Evolutionary conservation across 2,113 vertebrate species (phyloP).

Genomic region (Hystrix cristata): DNA sequence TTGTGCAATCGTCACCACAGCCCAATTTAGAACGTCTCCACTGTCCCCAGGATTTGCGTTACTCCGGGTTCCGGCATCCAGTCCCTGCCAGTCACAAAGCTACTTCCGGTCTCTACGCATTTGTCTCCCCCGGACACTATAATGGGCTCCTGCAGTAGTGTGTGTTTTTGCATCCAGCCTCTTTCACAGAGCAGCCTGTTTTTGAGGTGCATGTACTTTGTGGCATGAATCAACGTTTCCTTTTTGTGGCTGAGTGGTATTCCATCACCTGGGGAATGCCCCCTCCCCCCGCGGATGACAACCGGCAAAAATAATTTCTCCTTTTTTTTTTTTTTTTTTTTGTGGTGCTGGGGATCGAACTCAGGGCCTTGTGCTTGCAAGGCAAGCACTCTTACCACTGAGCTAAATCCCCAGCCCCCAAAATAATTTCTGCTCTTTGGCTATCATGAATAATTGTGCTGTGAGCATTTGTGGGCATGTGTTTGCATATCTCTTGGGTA

Average conservation of each 20-base stretch:
- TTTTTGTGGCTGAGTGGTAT: background rate
- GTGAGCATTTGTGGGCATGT: rapidly evolving
- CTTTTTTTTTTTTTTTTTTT: too few species aligned
- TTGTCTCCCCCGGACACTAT: background rate
- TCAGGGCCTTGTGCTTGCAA: too few species aligned
- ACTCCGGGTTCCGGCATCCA: background rate
- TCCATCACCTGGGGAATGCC: rapidly evolving
- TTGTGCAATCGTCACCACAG: background rate
- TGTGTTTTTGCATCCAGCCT: too few species aligned
- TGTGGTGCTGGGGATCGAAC: too few species aligned
- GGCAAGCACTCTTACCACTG: too few species aligned
- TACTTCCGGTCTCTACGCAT: background rate
- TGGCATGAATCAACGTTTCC: background rate
- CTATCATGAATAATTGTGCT: background rate
- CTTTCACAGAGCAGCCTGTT: background rate
- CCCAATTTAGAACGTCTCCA: background rate
- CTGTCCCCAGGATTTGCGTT: background rate
- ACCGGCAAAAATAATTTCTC: background rate
- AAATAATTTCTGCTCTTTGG: background rate
- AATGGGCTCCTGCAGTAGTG: background rate
- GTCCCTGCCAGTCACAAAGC: background rate
- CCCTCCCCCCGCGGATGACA: rapidly evolving
- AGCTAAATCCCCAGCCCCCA: too few species aligned
- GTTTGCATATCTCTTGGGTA: background rate
- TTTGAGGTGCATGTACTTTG: background rate